Evolutionary conservation across 1,140 invertebrate species (phyloP).

Genomic region (Bombus sibiricus): DNA sequence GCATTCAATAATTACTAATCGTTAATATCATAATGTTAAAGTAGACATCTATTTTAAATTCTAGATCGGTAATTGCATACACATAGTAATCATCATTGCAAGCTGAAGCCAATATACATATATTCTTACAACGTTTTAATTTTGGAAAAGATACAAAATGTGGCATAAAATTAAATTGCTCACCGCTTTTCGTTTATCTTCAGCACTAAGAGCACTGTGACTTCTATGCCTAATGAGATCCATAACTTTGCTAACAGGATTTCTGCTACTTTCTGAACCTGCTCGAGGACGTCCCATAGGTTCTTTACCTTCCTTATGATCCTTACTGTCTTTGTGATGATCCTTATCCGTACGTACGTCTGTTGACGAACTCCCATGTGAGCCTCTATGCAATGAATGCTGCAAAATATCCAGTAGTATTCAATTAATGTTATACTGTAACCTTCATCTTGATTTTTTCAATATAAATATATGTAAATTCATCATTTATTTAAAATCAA

Average conservation of each 20-base stretch:
- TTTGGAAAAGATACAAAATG: not conserved
- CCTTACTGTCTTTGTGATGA: constrained; percentile 68
- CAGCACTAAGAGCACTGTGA: constrained; percentile 87
- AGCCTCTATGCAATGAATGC: constrained; percentile 77
- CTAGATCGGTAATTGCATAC: not conserved
- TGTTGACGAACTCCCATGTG: constrained; percentile 74
- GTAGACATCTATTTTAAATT: not conserved
- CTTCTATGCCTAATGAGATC: constrained; percentile 93
- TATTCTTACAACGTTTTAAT: not conserved
- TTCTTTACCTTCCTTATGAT: constrained; percentile 73
- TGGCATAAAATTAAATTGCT: constrained; percentile 75
- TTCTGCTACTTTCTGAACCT: constrained; percentile 83
- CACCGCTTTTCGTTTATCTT: constrained; percentile 90
- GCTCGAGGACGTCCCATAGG: constrained; percentile 80
- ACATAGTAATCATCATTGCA: not conserved
- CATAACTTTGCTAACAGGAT: constrained; percentile 94
- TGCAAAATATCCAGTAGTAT: constrained; percentile 48
- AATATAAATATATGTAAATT: not conserved
- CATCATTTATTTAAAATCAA: not conserved
- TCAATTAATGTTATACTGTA: not conserved
- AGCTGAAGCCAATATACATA: not conserved
- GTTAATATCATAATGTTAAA: not conserved
- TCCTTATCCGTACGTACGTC: constrained; percentile 77
- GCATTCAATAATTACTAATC: not conserved
- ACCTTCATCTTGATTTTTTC: not conserved